Evolutionary conservation across 2,113 vertebrate species (phyloP), one percentile per base, ranked within the genome.

Genomic region (Ciconia boyciana): DNA sequence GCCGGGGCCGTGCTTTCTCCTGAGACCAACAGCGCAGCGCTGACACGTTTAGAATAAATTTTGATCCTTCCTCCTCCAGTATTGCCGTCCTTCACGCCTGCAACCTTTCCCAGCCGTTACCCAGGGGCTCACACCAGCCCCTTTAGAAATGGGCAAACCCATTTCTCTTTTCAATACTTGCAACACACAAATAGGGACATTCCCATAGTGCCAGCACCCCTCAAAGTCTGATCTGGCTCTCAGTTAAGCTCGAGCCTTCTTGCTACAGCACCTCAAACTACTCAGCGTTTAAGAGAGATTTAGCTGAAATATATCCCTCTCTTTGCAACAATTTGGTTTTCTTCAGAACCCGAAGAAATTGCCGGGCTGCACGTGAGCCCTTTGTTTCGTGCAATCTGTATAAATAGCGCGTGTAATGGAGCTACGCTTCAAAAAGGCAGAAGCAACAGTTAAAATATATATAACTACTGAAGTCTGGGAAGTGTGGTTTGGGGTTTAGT

Each of bases 401-500:
- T 39, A 78, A 91, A 64, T 8, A 1, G 1, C 2, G 78, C 0
- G 1, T 28, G 81, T 11, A 4, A 34, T 5, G 55, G 64, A 49
- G 62, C 69, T 2, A 2, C 1, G 29, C 94, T 79, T 29, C 74
- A 19, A 52, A 46, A 29, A n/a, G 43, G 68, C 88, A 83, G 71
- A 70, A 62, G 51, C 49, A 80, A 39, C 36, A 66, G 71, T 58
- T 43, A 52, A 85, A 71, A 80, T 46, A 43, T 28, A 52, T 31
- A 28, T 2, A 72, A 78, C 75, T 26, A 1, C 80, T n/a, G 43
- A 13, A 66, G 83, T 8, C 85, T 84, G 86, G 72, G 76, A 44
- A 64, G 39, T 29, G 85, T 82, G 96, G 90, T 83, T 81, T 93
- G 91, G 64, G 94, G 92, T 86, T 96, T 78, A 11, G 2, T 34